These are phyloP conservation scores for Seira musarum DNA, from an alignment of 2,888 invertebrate species.

Conservation along the genomic window DNA sequence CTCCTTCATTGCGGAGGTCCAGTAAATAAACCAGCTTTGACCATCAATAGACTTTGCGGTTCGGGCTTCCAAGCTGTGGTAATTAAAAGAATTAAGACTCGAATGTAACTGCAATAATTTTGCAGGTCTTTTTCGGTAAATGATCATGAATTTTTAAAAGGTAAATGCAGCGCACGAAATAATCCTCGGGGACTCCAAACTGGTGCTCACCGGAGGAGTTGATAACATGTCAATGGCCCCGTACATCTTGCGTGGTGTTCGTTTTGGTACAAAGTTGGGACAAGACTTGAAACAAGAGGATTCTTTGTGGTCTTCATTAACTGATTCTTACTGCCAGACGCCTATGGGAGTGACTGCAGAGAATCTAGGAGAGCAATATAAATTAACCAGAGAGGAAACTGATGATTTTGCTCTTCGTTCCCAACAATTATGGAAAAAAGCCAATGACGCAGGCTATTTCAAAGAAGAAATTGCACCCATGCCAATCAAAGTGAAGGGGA, in stretches of 20 bases:
- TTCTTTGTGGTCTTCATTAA: conserved; percentile 89
- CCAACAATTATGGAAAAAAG: conserved; percentile 90
- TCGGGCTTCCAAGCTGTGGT: conserved; percentile 97
- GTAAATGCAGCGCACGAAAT: conserved; percentile 80
- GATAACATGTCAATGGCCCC: conserved; percentile 98
- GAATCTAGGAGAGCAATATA: conserved; percentile 90
- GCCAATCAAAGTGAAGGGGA: conserved; percentile 86
- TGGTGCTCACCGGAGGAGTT: conserved; percentile 91
- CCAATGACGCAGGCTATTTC: conserved; percentile 90
- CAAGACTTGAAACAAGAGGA: conserved; percentile 86
- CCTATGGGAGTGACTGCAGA: conserved; percentile 81
- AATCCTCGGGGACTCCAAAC: conserved; percentile 84
- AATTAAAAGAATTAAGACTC: conserved; percentile 82
- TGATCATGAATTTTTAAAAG: too few species aligned
- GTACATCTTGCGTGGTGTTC: conserved; percentile 85
- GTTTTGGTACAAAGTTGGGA: conserved; percentile 92
- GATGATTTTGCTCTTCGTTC: conserved; percentile 90
- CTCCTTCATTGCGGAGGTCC: conserved; percentile 89
- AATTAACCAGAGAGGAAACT: conserved; percentile 85
- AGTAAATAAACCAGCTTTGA: conserved; percentile 85
- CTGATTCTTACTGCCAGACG: conserved; percentile 85
- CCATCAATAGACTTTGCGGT: conserved; percentile 95
- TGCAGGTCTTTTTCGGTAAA: neutral
- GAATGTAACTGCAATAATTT: conserved; percentile 77
- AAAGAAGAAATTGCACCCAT: conserved; percentile 92